These are phyloP conservation scores for Tigriopus californicus DNA, from an alignment of 2,888 invertebrate species.

Conservation along the genomic window DNA sequence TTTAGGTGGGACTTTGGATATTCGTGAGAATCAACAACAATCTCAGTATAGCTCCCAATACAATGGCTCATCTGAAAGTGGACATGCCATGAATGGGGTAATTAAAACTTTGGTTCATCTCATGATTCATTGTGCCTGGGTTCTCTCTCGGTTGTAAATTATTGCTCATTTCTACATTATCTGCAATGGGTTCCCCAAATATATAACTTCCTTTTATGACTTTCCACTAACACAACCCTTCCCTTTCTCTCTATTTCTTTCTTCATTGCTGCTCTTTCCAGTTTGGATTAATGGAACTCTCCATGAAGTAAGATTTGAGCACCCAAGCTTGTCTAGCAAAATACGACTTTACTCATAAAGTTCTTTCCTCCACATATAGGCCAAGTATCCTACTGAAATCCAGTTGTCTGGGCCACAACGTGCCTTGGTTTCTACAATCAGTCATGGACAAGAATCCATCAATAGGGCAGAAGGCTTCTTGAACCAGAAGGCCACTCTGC, in stretches of 20 bases:
- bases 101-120: not conserved
- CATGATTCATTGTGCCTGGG: no score
- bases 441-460: slow-evolving; percentile 69
- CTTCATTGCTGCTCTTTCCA: no score
- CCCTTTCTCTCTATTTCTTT: no score
- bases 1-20: not conserved
- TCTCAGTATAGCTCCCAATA: no score
- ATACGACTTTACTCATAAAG: not conserved
- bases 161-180: no score
- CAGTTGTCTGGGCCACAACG: slow-evolving; percentile 78
- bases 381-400: slow-evolving; percentile 66
- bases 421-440: slow-evolving; percentile 75
- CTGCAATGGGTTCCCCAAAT: no score
- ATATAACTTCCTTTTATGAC: no score
- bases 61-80: not conserved
- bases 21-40: not conserved
- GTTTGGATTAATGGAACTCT: no score
- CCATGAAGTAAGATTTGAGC: no score
- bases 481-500: slow-evolving; percentile 38
- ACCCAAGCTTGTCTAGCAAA: no score
- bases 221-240: no score
- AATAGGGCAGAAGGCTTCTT: slow-evolving; percentile 64
- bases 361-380: slow-evolving; percentile 28
- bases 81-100: slow-evolving; percentile 8
- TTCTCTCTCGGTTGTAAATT: no score